Percentiles rank a stretch among this genome's conserved stretches.
These are phyloP conservation scores for Copidosoma aretas DNA, from an alignment of 2,888 invertebrate genomes.

Conservation along the genomic window DNA sequence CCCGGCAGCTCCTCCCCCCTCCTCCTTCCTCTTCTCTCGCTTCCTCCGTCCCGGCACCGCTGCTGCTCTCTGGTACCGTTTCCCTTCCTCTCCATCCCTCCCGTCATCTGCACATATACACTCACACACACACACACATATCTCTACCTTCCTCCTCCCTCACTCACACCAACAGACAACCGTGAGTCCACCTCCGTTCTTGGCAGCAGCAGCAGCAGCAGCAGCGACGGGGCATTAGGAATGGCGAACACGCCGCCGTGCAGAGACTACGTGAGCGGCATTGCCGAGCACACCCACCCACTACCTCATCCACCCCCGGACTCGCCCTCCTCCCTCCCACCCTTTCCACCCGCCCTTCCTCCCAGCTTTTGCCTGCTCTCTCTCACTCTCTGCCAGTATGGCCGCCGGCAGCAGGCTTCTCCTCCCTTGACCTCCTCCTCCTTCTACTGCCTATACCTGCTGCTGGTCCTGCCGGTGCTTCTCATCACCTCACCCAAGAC, in stretches of 20 bases:
- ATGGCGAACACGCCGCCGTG: conserved; percentile 69
- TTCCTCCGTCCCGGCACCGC: conserved; percentile 40
- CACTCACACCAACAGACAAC: conserved; percentile 36
- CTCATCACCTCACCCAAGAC: conserved; percentile 7
- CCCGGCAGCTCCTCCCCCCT: conserved; percentile 43
- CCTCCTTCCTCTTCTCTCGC: conserved; percentile 27
- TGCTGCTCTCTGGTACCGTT: conserved; percentile 50
- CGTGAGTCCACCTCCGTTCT: conserved; percentile 50
- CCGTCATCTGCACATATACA: conserved; percentile 37
- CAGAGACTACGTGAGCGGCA: conserved; percentile 69
- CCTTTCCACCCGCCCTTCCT: conserved; percentile 15
- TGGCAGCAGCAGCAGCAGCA: conserved; percentile 52
- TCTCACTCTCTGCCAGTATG: not conserved
- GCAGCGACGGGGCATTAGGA: conserved; percentile 65
- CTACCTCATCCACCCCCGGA: conserved; percentile 45
- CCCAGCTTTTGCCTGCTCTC: not conserved
- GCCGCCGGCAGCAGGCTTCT: conserved; percentile 1
- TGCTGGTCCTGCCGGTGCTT: conserved; percentile 24
- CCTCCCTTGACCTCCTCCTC: conserved; percentile 25
- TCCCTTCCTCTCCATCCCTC: conserved; percentile 34
- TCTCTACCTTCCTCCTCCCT: conserved; percentile 27
- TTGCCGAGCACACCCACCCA: conserved; percentile 53
- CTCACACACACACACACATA: conserved; percentile 25
- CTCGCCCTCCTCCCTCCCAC: conserved; percentile 54
- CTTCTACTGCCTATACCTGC: conserved; percentile 29